Conservation (phyloP, 2,113 vertebrate genomes). For the Cyprinus carpio region DNA sequence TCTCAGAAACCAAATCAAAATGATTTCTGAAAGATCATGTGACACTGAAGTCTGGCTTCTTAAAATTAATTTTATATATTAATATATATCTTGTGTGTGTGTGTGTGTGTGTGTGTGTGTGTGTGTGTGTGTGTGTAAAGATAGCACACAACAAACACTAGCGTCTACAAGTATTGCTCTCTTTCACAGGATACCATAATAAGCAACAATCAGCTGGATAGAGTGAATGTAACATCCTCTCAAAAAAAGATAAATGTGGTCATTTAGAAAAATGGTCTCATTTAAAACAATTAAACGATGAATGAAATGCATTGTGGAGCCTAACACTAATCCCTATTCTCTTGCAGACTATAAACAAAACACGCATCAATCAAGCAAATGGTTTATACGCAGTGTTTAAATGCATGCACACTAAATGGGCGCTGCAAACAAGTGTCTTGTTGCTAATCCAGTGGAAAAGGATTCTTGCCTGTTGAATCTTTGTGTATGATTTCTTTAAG, state of each 20-base stretch:
- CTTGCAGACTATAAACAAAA: not conserved
- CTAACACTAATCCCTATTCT: conserved; percentile 17
- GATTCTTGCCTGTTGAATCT: conserved; percentile 1
- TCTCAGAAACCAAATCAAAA: too few relatives aligned
- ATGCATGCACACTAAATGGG: not conserved
- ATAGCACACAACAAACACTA: not conserved
- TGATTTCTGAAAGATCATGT: too few relatives aligned
- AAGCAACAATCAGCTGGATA: not conserved
- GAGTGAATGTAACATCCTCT: not conserved
- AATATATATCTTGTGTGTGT: too few relatives aligned
- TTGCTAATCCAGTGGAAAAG: conserved; percentile 26
- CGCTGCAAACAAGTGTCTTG: not conserved
- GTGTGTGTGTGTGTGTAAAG: too few relatives aligned
- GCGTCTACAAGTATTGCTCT: not conserved
- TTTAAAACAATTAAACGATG: conserved; percentile 1
- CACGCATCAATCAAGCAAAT: not conserved
- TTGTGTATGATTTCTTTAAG: conserved; percentile 38
- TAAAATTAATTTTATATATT: too few relatives aligned
- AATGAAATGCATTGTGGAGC: not conserved
- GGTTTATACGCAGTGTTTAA: not conserved
- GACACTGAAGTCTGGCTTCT: too few relatives aligned
- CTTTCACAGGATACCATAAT: not conserved
- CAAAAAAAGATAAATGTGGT: not conserved
- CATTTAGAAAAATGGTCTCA: conserved; percentile 14
- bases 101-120: too few relatives aligned